Percentiles rank a stretch among this genome's conserved stretches.
Evolutionary conservation across 2,113 vertebrate genomes (phyloP).

Genomic region (Geococcyx californianus): DNA sequence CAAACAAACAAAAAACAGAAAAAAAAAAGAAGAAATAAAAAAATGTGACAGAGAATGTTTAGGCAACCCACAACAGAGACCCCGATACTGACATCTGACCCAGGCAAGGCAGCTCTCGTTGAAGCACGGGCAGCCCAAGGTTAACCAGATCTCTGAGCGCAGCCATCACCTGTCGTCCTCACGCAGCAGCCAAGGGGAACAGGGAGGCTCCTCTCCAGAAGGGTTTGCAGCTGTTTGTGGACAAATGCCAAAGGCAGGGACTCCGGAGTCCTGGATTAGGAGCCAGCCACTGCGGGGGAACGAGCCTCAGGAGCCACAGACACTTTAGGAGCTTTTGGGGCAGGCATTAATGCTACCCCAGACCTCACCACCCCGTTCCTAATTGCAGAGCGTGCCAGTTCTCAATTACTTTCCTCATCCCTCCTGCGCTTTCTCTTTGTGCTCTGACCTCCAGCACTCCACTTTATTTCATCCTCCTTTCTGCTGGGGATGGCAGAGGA

Average conservation of each 20-base stretch:
- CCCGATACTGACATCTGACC: rapidly evolving
- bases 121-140: not conserved
- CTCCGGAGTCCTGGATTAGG: not conserved
- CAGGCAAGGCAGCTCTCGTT: not conserved
- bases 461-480: not conserved
- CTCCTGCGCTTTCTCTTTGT: not conserved
- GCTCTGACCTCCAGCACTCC: not conserved
- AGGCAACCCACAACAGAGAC: not conserved
- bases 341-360: not conserved
- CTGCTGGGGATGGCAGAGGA: not conserved
- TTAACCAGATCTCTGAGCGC: not conserved
- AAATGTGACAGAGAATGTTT: not conserved
- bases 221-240: not conserved
- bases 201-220: not conserved
- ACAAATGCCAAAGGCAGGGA: not conserved
- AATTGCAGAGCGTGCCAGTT: not conserved
- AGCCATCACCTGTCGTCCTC: not conserved
- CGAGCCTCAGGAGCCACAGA: rapidly evolving
- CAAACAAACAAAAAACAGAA: too few species aligned
- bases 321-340: not conserved
- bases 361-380: not conserved
- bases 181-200: rapidly evolving
- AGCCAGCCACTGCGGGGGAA: not conserved
- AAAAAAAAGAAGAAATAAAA: too few species aligned
- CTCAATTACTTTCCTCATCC: not conserved